Base-by-base conservation (phyloP, 2,888 invertebrate genomes). In the Melanargia galathea region DNA sequence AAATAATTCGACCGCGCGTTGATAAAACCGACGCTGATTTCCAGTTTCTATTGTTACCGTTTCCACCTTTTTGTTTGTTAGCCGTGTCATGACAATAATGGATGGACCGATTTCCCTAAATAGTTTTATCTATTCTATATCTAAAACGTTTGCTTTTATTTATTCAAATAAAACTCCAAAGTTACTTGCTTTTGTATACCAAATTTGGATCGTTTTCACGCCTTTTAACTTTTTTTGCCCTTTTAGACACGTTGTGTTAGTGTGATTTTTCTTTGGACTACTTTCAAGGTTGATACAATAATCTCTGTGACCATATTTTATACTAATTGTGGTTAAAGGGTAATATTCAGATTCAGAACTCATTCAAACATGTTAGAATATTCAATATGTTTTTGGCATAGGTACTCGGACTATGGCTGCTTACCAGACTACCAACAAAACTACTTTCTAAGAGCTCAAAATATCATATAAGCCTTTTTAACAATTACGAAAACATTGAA, bases 221-320 rank as follows among this genome's bases (percentile, higher is more conserved):
- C 66, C 55, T 58, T 62, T 64, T 62, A 66, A 62, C 49, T n/a
- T 62, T 64, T 59, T 30, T 62, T 60, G 51, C 52, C 63, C 43
- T 65, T 59, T 51, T 16, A 33, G 20, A 22, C 6, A 60, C 24
- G n/a, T 30, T 52, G 38, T 16, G 33, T 55, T 55, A 13, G 13
- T 48, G 26, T 33, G n/a, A 56, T 55, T 60, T 54, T 38, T 63
- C 45, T 57, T 35, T 18, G 33, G 35, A 35, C 20, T 63, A 45
- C 5, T 38, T 52, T 55, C 58, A 66, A 63, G 63, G 57, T 30
- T 43, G 45, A 5, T 5, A 35, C 33, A 57, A 48, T 22, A 16
- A 54, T 22, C 13, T 48, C 24, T 30, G 26, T 20, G 4, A 10
- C 11, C 20, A 20, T 45, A 8, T 45, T n/a, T n/a, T n/a, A n/a